A percentile compares a stretch with the other conserved stretches of the same genome.
phyloP scores from a whole-genome alignment of 1,140 invertebrate genomes.

The Dinothrombium tinctorium region DNA sequence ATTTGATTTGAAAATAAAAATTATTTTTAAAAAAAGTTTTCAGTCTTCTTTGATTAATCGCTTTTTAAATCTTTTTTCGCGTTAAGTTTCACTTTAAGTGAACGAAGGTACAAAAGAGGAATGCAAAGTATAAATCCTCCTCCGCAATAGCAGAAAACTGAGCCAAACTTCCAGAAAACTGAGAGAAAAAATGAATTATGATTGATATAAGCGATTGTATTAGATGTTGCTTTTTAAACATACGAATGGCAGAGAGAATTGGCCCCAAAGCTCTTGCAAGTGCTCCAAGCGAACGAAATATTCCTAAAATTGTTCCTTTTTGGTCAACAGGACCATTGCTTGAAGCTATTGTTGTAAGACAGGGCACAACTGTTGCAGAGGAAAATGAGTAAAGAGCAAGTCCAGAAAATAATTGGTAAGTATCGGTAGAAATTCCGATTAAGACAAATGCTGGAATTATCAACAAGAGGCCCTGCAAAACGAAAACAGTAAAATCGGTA shows the following conservation, averaged over 20 bases:
- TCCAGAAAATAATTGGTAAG: slow-evolving; percentile 42
- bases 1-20: too few species aligned
- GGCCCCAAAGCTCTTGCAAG: slow-evolving; percentile 77
- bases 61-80: too few species aligned
- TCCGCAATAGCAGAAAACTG: slow-evolving; percentile 15
- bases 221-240: neutral
- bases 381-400: slow-evolving; percentile 69
- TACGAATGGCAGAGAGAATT: slow-evolving; percentile 39
- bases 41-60: too few species aligned
- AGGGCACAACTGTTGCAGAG: slow-evolving; percentile 79
- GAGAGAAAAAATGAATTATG: neutral
- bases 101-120: too few species aligned
- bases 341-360: slow-evolving; percentile 68
- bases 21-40: too few species aligned
- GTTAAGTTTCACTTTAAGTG: too few species aligned
- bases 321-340: slow-evolving; percentile 50
- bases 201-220: neutral
- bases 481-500: too few species aligned
- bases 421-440: slow-evolving; percentile 42
- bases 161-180: slow-evolving; percentile 18
- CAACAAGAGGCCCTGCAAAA: slow-evolving; percentile 46
- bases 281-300: slow-evolving; percentile 76
- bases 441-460: slow-evolving; percentile 69
- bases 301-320: slow-evolving; percentile 75
- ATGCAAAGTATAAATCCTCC: slow-evolving; percentile 16